These are phyloP conservation scores for Catamblyrhynchus diadema DNA, from an alignment of 2,797 vertebrate species.

Conservation along the genomic window DNA sequence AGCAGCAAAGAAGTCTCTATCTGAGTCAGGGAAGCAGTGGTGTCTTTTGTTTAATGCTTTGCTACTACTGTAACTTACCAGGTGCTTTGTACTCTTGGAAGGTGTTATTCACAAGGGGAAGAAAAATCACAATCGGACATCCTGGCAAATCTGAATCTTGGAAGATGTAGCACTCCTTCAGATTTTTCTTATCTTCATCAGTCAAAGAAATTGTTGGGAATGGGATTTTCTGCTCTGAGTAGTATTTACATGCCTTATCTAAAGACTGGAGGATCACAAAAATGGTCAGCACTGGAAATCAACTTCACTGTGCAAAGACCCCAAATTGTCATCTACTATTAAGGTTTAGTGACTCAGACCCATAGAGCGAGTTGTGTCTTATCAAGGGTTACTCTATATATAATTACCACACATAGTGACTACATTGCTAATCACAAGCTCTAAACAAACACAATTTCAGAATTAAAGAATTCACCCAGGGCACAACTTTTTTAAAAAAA, in stretches of 20 bases:
- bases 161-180: conserved; percentile 85
- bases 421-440: not conserved
- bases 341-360: not conserved
- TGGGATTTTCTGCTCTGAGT: conserved; percentile 75
- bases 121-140: conserved; percentile 82
- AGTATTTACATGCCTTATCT: conserved; percentile 77
- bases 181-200: conserved; percentile 67
- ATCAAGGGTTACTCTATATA: not conserved
- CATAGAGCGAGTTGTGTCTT: not conserved
- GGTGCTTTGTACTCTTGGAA: conserved; percentile 82
- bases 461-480: not conserved
- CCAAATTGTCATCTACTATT: not conserved
- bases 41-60: not conserved
- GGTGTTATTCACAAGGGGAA: conserved; percentile 81
- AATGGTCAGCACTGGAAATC: not conserved
- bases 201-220: conserved; percentile 78
- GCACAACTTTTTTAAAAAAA: not conserved
- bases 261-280: conserved; percentile 73
- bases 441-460: not conserved
- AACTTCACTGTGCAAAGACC: not conserved
- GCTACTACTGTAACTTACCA: conserved; percentile 67
- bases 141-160: conserved; percentile 68
- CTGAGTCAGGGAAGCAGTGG: not conserved
- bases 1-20: not conserved
- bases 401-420: not conserved